phyloP scores from a whole-genome alignment of 2,888 invertebrate species.

The Oegoconia quadripuncta region DNA sequence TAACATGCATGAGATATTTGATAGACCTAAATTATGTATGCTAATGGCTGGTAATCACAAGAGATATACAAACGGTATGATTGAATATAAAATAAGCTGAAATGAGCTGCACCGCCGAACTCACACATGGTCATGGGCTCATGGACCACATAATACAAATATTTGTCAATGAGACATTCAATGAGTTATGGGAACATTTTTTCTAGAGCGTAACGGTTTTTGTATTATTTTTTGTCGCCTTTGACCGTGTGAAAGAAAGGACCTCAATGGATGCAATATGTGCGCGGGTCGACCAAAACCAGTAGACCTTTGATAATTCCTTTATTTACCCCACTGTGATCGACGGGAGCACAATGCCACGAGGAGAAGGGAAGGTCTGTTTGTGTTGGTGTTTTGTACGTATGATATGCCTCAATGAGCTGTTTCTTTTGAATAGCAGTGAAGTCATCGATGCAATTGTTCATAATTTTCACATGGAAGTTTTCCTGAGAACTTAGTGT shows the following conservation, averaged over 20 bases:
- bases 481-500: conserved; percentile 34
- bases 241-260: conserved; percentile 74
- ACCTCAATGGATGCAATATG: conserved; percentile 71
- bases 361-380: conserved; percentile 38
- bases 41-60: too few relatives aligned
- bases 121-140: neutral
- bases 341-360: conserved; percentile 8
- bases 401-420: conserved; percentile 62
- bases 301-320: conserved; percentile 38
- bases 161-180: conserved; percentile 65
- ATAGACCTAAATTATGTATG: too few relatives aligned
- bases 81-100: too few relatives aligned
- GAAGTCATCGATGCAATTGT: conserved; percentile 53
- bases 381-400: conserved; percentile 40
- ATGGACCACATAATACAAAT: conserved; percentile 30
- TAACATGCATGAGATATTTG: too few relatives aligned
- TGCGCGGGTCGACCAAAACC: conserved; percentile 46
- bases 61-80: too few relatives aligned
- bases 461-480: conserved; percentile 60
- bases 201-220: conserved; percentile 76
- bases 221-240: conserved; percentile 75
- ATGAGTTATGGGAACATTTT: conserved; percentile 69
- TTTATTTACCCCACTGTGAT: conserved; percentile 21
- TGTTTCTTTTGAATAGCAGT: conserved; percentile 57
- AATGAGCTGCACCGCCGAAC: too few relatives aligned